Conservation (phyloP, 2,888 invertebrate species). For the Watsonalla cultraria region DNA sequence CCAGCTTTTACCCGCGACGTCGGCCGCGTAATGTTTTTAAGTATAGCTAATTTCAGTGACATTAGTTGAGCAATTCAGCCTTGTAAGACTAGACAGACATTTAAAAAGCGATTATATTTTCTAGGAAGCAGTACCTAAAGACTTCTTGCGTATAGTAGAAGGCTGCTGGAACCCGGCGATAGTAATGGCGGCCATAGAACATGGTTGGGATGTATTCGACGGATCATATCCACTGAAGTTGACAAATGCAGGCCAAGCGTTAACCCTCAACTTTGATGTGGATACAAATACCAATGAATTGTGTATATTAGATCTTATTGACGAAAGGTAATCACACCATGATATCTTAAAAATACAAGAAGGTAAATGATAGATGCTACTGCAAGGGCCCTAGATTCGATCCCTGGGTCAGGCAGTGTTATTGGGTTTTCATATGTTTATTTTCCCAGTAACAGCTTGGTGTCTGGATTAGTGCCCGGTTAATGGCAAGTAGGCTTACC, state of each 20-base stretch:
- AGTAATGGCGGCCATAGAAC: conserved; percentile 83
- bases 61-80: no score
- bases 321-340: conserved; percentile 64
- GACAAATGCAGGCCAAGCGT: conserved; percentile 83
- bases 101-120: conserved; percentile 10
- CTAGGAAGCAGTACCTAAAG: conserved; percentile 81
- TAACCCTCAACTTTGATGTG: conserved; percentile 79
- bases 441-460: no score
- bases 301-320: conserved; percentile 79
- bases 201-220: conserved; percentile 94
- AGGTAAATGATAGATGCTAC: no score
- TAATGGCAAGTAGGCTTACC: no score
- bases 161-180: conserved; percentile 89
- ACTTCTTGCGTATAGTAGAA: conserved; percentile 84
- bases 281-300: conserved; percentile 35
- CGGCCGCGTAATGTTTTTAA: no score
- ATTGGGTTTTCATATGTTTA: background rate
- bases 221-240: conserved; percentile 87
- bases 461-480: no score
- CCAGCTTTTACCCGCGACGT: no score
- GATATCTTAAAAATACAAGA: background rate
- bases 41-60: no score
- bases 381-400: no score
- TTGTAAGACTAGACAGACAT: no score
- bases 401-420: no score